Conservation (phyloP, 2,797 vertebrate species). For the Gambusia yucatana region DNA sequence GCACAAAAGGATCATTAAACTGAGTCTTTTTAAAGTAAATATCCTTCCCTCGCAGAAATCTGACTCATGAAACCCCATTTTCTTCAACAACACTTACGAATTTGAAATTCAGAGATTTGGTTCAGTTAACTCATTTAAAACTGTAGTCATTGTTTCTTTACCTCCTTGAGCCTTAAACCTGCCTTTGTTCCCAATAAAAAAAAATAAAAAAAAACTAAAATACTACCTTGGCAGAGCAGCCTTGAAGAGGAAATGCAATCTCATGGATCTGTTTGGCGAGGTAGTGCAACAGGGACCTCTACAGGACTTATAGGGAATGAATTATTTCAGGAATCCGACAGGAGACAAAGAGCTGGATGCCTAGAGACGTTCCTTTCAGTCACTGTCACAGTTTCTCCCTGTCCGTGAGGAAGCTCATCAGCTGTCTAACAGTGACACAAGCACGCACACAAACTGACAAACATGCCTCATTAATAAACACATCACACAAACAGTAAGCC, state of each 20-base stretch:
- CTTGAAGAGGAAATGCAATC: conserved; percentile 3
- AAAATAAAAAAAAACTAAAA: too few species aligned
- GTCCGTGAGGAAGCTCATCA: conserved; percentile 32
- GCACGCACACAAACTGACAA: conserved; percentile 1
- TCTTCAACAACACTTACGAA: background rate
- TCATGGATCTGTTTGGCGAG: conserved; percentile 6
- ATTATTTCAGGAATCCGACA: conserved; percentile 2
- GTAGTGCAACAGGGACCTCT: conserved; percentile 64
- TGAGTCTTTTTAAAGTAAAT: background rate
- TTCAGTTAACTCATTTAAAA: background rate
- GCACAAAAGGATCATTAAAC: background rate
- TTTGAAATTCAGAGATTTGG: conserved; percentile 1
- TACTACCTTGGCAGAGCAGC: conserved; percentile 5
- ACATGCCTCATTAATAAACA: conserved; percentile 19
- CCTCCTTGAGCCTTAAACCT: background rate
- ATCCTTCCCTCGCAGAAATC: background rate
- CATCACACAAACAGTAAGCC: conserved; percentile 7
- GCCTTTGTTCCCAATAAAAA: background rate
- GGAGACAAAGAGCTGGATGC: conserved; percentile 35
- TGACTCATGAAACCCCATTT: background rate
- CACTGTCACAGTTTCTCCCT: conserved; percentile 39
- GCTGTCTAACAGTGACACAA: conserved; percentile 19
- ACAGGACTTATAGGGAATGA: conserved; percentile 39
- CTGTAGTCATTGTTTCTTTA: background rate
- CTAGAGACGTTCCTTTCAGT: conserved; percentile 47